These are phyloP conservation scores for Holothuria glaberrima DNA, from an alignment of 35 echinoderm and acorn worm genomes.

Conservation along the genomic window DNA sequence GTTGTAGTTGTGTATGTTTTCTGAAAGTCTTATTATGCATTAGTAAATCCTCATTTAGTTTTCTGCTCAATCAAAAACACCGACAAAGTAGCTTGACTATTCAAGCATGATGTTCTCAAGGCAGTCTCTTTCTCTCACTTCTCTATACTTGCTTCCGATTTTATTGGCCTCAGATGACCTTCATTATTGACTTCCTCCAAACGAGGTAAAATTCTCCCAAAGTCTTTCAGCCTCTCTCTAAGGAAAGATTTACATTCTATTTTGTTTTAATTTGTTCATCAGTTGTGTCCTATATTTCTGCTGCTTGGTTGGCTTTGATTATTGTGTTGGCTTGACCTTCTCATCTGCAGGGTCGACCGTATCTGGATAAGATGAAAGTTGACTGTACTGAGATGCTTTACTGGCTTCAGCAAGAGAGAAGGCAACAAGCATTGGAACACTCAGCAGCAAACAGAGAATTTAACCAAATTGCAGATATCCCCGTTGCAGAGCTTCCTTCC, in stretches of 20 bases:
- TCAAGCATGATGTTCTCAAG: no score
- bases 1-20: no score
- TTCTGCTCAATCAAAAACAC: no score
- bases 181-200: background rate
- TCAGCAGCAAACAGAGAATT: background rate
- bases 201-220: background rate
- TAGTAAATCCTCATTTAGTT: no score
- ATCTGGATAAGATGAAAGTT: slow-evolving; percentile 95
- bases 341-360: slow-evolving; percentile 79
- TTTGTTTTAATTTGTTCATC: background rate
- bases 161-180: no score
- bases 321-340: background rate
- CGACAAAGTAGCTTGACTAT: no score
- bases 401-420: slow-evolving; percentile 96
- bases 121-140: no score
- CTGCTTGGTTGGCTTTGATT: no score
- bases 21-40: no score
- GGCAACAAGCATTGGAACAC: slow-evolving; percentile 81
- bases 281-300: background rate
- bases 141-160: no score
- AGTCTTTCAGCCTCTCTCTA: background rate
- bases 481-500: slow-evolving; percentile 18
- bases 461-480: background rate
- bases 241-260: background rate
- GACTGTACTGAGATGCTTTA: slow-evolving; percentile 99